These are phyloP conservation scores for Dryobota labecula DNA, from an alignment of 2,888 invertebrate species.

Conservation along the genomic window DNA sequence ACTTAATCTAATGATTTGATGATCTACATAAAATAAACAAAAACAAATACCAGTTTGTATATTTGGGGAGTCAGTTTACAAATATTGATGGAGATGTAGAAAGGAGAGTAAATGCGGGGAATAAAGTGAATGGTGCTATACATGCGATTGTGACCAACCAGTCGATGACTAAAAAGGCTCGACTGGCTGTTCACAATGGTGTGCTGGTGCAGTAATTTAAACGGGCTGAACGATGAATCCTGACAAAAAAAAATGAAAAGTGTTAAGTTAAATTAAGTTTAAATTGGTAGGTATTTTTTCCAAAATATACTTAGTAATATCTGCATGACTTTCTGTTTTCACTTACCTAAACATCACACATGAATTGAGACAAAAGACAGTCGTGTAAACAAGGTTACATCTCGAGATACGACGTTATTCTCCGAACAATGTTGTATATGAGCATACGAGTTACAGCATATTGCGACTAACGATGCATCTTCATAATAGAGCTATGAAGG, in stretches of 20 bases:
- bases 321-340: background rate
- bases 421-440: background rate
- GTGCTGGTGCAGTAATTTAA: too few species aligned
- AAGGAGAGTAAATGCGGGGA: too few species aligned
- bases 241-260: background rate
- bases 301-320: too few species aligned
- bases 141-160: too few species aligned
- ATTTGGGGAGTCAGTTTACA: too few species aligned
- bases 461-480: slow-evolving; percentile 28
- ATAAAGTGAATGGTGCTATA: too few species aligned
- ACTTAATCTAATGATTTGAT: background rate
- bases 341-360: background rate
- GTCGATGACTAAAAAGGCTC: too few species aligned
- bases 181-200: too few species aligned
- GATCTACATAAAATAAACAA: background rate
- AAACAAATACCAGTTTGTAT: background rate
- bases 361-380: slow-evolving; percentile 1
- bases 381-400: background rate
- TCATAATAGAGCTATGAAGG: slow-evolving; percentile 5
- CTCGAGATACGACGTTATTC: slow-evolving; percentile 1
- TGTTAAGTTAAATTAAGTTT: too few species aligned
- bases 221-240: background rate
- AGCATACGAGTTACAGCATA: slow-evolving; percentile 11
- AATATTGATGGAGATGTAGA: too few species aligned
- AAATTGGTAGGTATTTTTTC: too few species aligned